Conservation (phyloP, 2,113 vertebrate genomes). For the Micronycteris hirsuta region DNA sequence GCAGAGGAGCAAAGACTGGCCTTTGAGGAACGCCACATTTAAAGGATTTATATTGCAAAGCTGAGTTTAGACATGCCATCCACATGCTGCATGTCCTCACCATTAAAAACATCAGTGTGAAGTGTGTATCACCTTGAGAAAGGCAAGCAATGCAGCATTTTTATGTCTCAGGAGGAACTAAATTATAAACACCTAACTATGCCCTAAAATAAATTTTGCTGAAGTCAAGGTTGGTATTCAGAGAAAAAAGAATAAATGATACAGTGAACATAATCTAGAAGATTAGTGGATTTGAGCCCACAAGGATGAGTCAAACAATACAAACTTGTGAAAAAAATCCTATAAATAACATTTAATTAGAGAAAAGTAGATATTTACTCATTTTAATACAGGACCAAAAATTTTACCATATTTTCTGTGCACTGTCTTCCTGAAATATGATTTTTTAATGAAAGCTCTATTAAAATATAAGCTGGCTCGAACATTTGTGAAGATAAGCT, state of each 20-base stretch:
- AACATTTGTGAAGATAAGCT: not conserved
- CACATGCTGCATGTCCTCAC: not conserved
- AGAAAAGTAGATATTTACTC: not conserved
- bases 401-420: not conserved
- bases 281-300: not conserved
- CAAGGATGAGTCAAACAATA: not conserved
- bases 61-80: not conserved
- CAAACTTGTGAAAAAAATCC: not conserved
- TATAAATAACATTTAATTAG: not conserved
- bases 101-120: not conserved
- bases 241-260: not conserved
- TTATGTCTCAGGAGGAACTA: not conserved
- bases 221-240: constrained; percentile 20
- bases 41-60: not conserved
- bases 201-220: not conserved
- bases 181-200: not conserved
- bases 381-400: constrained; percentile 13
- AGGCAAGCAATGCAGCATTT: not conserved
- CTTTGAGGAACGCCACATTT: not conserved
- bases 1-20: not conserved
- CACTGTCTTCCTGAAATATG: not conserved
- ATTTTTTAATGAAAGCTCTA: not conserved
- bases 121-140: not conserved
- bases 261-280: not conserved
- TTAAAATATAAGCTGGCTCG: not conserved